Conservation (phyloP, 2,113 vertebrate species). For the Sylvia atricapilla region DNA sequence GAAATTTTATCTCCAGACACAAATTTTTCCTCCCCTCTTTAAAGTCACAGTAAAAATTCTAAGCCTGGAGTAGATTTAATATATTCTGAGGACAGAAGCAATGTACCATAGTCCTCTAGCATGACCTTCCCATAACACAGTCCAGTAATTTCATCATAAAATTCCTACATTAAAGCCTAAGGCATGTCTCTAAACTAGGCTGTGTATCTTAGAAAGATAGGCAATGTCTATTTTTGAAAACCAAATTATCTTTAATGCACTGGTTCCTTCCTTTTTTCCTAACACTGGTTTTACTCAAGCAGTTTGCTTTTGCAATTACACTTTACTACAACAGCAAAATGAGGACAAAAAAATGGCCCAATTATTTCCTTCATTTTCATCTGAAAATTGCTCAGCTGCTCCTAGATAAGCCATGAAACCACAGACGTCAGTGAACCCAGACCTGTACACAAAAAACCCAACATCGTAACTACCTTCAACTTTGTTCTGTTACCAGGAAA, state of each 20-base stretch:
- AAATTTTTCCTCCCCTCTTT: not conserved
- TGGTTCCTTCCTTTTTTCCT: constrained; percentile 46
- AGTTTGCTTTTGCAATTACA: constrained; percentile 12
- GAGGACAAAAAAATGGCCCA: not conserved
- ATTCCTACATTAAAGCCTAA: not conserved
- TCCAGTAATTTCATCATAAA: constrained; percentile 18
- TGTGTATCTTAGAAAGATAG: not conserved
- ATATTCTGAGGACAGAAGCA: not conserved
- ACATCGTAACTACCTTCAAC: not conserved
- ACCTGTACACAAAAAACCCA: not conserved
- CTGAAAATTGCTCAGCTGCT: constrained; percentile 20
- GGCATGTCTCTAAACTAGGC: not conserved
- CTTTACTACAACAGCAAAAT: constrained; percentile 28
- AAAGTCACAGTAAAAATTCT: not conserved
- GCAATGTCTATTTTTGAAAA: constrained; percentile 1
- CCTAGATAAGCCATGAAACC: not conserved
- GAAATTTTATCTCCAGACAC: not conserved
- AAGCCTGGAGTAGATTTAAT: not conserved
- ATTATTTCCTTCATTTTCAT: constrained; percentile 43
- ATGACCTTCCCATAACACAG: not conserved
- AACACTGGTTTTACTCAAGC: constrained; percentile 36
- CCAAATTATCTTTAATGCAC: constrained; percentile 41
- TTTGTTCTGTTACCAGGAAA: not conserved
- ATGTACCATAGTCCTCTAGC: not conserved
- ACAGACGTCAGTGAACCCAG: not conserved